These are phyloP conservation scores for Ophthalmolycus amberensis DNA, from an alignment of 2,113 vertebrate genomes.

Conservation along the genomic window DNA sequence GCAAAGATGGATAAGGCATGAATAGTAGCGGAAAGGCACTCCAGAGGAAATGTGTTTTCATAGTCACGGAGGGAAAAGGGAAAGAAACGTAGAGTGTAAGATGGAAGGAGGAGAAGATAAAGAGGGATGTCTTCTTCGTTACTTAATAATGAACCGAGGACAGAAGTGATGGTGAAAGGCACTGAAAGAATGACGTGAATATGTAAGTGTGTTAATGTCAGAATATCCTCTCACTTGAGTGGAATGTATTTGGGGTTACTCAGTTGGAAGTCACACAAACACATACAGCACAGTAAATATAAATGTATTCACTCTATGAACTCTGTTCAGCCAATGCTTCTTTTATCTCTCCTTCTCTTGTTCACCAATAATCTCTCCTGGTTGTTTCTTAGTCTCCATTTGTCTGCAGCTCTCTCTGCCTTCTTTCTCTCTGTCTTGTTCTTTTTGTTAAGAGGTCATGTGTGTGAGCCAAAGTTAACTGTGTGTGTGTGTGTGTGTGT, in stretches of 20 bases:
- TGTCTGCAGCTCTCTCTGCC: conserved; percentile 17
- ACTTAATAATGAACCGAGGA: conserved; percentile 12
- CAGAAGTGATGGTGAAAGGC: background rate
- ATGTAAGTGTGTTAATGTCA: background rate
- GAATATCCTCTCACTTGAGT: background rate
- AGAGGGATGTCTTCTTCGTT: background rate
- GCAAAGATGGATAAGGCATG: background rate
- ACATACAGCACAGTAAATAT: background rate
- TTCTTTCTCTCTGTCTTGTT: background rate
- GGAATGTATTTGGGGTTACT: conserved; percentile 21
- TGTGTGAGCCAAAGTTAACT: conserved; percentile 11
- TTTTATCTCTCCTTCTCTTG: conserved; percentile 15
- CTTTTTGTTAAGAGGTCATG: conserved; percentile 30
- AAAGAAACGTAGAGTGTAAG: background rate
- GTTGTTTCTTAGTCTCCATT: background rate
- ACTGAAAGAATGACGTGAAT: background rate
- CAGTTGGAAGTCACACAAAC: background rate
- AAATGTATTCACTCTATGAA: conserved; percentile 23
- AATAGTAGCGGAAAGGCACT: background rate
- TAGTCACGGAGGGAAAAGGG: background rate
- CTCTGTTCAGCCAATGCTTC: conserved; percentile 15
- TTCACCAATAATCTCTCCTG: conserved; percentile 2
- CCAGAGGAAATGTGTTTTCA: background rate
- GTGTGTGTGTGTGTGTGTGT: conserved; percentile 22
- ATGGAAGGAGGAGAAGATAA: background rate